Evolutionary conservation across 2,797 vertebrate species (phyloP).

Genomic region (Chelon auratus): DNA sequence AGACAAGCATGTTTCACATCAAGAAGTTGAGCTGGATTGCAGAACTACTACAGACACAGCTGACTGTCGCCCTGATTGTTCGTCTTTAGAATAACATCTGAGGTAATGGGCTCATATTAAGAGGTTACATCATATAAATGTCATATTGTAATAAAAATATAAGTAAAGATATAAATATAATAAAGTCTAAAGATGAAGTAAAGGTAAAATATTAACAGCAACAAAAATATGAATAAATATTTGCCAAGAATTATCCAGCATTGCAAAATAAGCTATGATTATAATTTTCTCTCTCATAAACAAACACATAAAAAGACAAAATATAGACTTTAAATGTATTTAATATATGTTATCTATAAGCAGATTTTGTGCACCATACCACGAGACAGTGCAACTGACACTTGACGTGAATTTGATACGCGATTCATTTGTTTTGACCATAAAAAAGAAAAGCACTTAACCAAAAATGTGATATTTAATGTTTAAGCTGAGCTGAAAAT

Average conservation of each 20-base stretch:
- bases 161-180: no score
- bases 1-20: slow-evolving; percentile 2
- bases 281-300: background rate
- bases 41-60: background rate
- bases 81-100: fast-evolving
- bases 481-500: background rate
- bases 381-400: no score
- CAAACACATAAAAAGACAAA: background rate
- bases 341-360: background rate
- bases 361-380: background rate
- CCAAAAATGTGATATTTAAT: no score
- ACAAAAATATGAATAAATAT: no score
- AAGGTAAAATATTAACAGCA: no score
- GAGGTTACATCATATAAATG: background rate
- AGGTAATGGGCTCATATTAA: background rate
- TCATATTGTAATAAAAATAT: background rate
- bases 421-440: no score
- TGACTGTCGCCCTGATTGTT: background rate
- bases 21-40: slow-evolving; percentile 6
- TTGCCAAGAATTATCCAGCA: background rate
- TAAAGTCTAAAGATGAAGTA: no score
- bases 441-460: no score
- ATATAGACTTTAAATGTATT: no score
- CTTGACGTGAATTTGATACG: no score
- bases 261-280: background rate